Evolutionary conservation across 2,797 vertebrate genomes (phyloP).

Genomic region (Tinamus major): DNA sequence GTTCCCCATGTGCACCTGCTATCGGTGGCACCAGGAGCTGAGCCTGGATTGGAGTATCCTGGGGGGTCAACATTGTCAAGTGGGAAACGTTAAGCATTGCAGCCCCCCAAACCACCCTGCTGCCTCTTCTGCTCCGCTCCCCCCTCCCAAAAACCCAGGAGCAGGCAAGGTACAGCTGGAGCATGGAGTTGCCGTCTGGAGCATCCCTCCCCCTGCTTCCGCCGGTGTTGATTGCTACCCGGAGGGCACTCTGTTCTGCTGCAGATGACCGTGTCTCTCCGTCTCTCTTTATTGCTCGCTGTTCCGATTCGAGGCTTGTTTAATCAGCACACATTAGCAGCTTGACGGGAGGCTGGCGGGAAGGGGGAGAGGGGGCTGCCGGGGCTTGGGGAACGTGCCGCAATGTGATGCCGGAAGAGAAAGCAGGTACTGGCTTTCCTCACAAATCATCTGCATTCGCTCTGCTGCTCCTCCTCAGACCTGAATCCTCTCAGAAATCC

Average conservation of each 20-base stretch:
- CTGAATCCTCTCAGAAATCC: accelerated
- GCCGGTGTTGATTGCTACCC: not conserved
- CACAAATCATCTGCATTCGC: not conserved
- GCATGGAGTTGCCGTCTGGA: not conserved
- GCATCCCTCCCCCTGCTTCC: not conserved
- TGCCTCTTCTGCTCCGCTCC: accelerated
- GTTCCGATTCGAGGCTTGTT: conserved; percentile 56
- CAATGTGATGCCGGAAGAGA: not conserved
- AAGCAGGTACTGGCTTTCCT: not conserved
- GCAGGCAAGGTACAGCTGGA: not conserved
- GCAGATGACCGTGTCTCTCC: not conserved
- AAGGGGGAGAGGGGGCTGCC: not conserved
- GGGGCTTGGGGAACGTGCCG: not conserved
- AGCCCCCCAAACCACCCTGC: accelerated
- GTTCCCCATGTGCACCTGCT: not conserved
- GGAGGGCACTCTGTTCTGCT: not conserved
- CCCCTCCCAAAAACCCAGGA: not conserved
- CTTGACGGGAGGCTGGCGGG: conserved; percentile 23
- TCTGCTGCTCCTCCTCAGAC: not conserved
- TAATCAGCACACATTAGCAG: conserved; percentile 45
- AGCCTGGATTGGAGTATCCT: accelerated
- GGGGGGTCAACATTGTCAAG: accelerated
- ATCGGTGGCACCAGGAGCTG: not conserved
- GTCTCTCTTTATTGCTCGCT: conserved; percentile 4
- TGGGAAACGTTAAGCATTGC: not conserved